Evolutionary conservation across 2,888 invertebrate genomes (phyloP), one percentile per base, ranked within the genome.

Genomic region (Agrochola lota): DNA sequence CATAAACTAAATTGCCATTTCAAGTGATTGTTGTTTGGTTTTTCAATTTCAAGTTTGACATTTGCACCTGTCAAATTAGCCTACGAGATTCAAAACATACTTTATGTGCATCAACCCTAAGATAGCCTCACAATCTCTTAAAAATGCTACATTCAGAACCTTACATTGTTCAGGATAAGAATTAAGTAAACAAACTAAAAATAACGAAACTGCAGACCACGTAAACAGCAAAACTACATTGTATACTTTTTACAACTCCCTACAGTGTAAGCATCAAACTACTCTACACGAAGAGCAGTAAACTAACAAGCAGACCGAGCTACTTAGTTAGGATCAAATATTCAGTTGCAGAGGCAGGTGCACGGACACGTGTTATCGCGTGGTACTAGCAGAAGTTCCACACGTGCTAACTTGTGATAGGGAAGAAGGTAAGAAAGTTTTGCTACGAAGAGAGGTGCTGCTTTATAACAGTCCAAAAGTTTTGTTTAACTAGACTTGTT

Each of bases 261-360:
- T 30, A 70, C 84, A 71, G 35, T 71, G 76, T 76, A 23, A 66
- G 9, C 72, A 63, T 26, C 43, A 60, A 76, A 72, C 49, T 26
- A n/a, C 23, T 60, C 55, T 6, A 30, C 49, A 30, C 35, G n/a
- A 66, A 78, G 66, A 62, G 66, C 0, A 55, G 43, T 70, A 73
- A 73, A 78, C 46, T 68, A 72, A 55, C 52, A 71, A 62, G 46
- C 63, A 72, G 69, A 73, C 59, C 17, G 26, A 57, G 57, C 55
- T 74, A 85, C 78, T 78, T 75, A 73, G 84, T 85, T 46, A 63
- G 40, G 67, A 78, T 82, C 64, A 85, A 78, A 84, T 85, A 85
- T 85, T 81, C 59, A 78, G 78, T 17, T 43, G 52, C 71, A 35
- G 46, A 26, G 55, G 9, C 83, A 84, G 81, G 74, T 85, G 85